Evolutionary conservation across 2,888 invertebrate genomes (phyloP), one percentile per base, ranked within the genome.

Genomic region (Xestoiulus laeticollis): DNA sequence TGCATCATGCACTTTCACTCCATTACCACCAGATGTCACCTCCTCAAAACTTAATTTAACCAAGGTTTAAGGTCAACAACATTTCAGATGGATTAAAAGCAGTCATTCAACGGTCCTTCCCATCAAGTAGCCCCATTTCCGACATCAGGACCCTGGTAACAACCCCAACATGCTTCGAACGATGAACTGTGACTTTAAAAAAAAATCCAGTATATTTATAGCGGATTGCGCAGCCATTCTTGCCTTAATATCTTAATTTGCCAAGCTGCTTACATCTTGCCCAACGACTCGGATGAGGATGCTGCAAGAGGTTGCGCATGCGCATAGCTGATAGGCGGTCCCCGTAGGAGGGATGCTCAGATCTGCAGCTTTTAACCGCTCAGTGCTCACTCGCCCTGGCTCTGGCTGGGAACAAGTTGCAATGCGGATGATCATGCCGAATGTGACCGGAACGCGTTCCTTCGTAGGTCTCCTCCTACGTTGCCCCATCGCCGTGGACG

Each of bases 191-290:
- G 3, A 14, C 14, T 48, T 19, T 19, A 44, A 44, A 44, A 44
- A 48, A 48, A 48, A 10, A 48, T 48, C 14, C 19, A 38, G 48
- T n/a, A 59, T 59, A 59, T 59, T 59, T 59, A 19, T n/a, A n/a
- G 19, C n/a, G 59, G n/a, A n/a, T 59, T n/a, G 22, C 68, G 68
- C 68, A 68, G 68, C 68, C 68, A 68, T 68, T 68, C 68, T 68
- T 26, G 68, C 68, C 26, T 68, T 68, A 68, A 68, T 68, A 68
- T 68, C 68, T 68, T 68, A 68, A 68, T 68, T 68, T 68, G 68
- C 12, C 68, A 12, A 38, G 68, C n/a, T 26, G 68, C 68, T 68
- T 22, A 26, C 68, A 68, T 68, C 68, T 68, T 68, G 68, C 26
- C 68, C 68, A 68, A 26, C 68, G 68, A 68, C 26, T 68, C 10